These are phyloP conservation scores for Macropus fuliginosus DNA, from an alignment of 2,797 vertebrate species.

Conservation along the genomic window DNA sequence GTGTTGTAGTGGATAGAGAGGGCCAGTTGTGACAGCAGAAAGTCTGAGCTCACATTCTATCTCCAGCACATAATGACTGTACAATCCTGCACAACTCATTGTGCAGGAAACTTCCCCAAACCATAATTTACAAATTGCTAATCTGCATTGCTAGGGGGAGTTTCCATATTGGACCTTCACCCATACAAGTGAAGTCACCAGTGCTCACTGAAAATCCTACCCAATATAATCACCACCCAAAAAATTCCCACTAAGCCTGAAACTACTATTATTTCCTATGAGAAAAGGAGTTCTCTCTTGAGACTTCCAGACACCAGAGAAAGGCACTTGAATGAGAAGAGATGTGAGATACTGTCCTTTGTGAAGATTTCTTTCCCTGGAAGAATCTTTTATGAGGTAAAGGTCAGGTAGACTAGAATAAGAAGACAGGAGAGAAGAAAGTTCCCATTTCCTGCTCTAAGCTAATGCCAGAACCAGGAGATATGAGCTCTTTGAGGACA, in stretches of 20 bases:
- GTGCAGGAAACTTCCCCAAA: background rate
- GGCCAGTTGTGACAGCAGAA: background rate
- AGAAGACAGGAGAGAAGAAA: background rate
- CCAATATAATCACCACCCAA: background rate
- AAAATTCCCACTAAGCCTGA: background rate
- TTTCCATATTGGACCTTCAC: background rate
- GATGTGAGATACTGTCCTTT: background rate
- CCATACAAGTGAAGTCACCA: background rate
- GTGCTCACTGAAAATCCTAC: background rate
- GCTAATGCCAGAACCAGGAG: background rate
- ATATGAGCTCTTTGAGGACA: background rate
- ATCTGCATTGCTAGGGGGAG: background rate
- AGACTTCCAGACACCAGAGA: background rate
- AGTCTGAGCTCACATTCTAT: background rate
- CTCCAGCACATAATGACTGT: background rate
- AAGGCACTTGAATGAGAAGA: background rate
- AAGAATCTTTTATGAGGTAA: background rate
- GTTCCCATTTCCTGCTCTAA: background rate
- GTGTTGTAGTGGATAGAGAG: background rate
- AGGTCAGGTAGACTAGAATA: background rate
- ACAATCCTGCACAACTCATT: background rate
- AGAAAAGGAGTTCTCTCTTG: background rate
- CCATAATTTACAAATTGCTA: background rate
- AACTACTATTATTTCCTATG: background rate
- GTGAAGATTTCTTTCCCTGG: background rate